These are phyloP conservation scores for Steinernema khuongi DNA, from an alignment of 1,140 invertebrate species.

Conservation along the genomic window DNA sequence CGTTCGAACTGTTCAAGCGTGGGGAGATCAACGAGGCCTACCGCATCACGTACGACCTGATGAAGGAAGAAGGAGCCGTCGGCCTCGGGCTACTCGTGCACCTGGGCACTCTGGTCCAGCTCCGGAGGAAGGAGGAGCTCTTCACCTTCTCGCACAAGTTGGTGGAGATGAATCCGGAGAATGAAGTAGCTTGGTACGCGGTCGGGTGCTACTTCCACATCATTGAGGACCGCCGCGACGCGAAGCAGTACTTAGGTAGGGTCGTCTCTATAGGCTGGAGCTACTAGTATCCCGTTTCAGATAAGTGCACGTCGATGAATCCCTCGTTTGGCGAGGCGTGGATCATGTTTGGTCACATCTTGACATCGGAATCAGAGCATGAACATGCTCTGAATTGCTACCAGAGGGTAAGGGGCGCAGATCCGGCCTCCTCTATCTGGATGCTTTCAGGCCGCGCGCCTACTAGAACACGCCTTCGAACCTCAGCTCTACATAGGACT, in stretches of 20 bases:
- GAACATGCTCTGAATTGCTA: conserved; percentile 53
- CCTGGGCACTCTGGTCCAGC: conserved; percentile 4
- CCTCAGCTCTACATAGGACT: conserved; percentile 48
- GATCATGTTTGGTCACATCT: conserved; percentile 48
- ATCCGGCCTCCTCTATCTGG: background rate
- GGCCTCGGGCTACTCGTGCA: conserved; percentile 19
- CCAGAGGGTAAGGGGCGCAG: conserved; percentile 41
- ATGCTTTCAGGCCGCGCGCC: conserved; percentile 43
- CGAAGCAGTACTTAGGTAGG: conserved; percentile 48
- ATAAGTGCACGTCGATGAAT: conserved; percentile 49
- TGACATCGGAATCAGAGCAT: conserved; percentile 47
- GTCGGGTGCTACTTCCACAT: conserved; percentile 49
- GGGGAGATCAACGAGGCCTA: conserved; percentile 19
- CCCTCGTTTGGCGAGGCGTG: conserved; percentile 47
- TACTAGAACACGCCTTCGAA: conserved; percentile 48
- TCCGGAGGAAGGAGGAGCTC: background rate
- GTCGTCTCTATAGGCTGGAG: conserved; percentile 15
- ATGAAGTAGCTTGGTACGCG: conserved; percentile 27
- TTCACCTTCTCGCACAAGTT: conserved; percentile 17
- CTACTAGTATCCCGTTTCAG: conserved; percentile 29
- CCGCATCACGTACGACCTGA: background rate
- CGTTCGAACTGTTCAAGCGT: background rate
- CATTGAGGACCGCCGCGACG: conserved; percentile 36
- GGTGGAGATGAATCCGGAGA: conserved; percentile 20
- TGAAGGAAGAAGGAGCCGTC: conserved; percentile 16